These are phyloP conservation scores for Hesperophylax magnus DNA, from an alignment of 1,140 invertebrate species.

Conservation along the genomic window DNA sequence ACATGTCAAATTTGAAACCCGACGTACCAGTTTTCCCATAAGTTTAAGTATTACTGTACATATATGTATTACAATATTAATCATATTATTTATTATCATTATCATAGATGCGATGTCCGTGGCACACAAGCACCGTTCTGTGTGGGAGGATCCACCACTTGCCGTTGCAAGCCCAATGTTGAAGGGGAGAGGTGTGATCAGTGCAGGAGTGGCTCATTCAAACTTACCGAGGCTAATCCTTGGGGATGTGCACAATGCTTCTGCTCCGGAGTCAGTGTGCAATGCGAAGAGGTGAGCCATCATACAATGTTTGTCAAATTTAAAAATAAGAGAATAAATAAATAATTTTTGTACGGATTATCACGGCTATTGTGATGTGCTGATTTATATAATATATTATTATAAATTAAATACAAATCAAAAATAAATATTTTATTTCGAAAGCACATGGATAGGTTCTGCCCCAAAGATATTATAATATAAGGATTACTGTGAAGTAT, in stretches of 20 bases:
- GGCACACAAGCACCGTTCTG: conserved; percentile 71
- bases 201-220: conserved; percentile 88
- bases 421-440: no score
- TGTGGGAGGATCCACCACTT: conserved; percentile 66
- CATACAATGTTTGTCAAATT: neutral
- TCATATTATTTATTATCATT: neutral
- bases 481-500: no score
- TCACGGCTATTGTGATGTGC: no score
- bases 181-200: conserved; percentile 83
- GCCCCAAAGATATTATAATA: no score
- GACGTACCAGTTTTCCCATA: no score
- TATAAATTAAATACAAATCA: no score
- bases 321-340: neutral
- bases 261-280: conserved; percentile 88
- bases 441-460: no score
- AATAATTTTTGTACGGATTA: no score
- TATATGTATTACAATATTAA: neutral
- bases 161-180: conserved; percentile 80
- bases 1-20: no score
- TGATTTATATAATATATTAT: no score
- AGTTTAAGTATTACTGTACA: no score
- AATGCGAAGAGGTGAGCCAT: conserved; percentile 76
- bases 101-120: conserved; percentile 63
- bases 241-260: conserved; percentile 92
- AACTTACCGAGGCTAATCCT: conserved; percentile 80